phyloP scores from a whole-genome alignment of 2,113 vertebrate genomes.

The Oryzias woworae region DNA sequence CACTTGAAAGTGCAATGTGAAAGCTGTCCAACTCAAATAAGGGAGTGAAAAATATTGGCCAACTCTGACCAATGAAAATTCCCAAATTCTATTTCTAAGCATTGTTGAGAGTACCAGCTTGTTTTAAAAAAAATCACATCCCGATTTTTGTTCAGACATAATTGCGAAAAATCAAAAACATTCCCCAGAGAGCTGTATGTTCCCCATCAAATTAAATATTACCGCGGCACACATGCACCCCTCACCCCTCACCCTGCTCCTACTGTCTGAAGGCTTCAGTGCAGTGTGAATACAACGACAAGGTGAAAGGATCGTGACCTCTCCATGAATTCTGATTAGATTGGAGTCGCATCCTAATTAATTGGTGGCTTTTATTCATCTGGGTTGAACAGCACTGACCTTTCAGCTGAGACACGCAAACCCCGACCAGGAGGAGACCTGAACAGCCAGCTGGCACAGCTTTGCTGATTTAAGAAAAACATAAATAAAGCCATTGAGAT shows the following conservation, averaged over 20 bases:
- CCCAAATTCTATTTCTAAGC: too few relatives aligned
- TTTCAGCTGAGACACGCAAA: slow-evolving; percentile 56
- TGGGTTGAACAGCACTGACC: slow-evolving; percentile 28
- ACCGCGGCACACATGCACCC: slow-evolving; percentile 12
- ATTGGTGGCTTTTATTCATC: slow-evolving; percentile 49
- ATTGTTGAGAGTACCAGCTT: neutral
- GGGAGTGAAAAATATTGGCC: too few relatives aligned
- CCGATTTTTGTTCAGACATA: slow-evolving; percentile 1
- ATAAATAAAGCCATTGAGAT: slow-evolving; percentile 4
- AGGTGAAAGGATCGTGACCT: slow-evolving; percentile 54
- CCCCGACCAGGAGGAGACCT: slow-evolving; percentile 36
- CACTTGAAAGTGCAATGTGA: too few relatives aligned
- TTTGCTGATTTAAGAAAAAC: slow-evolving; percentile 11
- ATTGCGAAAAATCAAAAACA: slow-evolving; percentile 1
- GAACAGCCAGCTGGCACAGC: slow-evolving; percentile 45
- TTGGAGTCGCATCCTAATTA: slow-evolving; percentile 48
- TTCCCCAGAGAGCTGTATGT: slow-evolving; percentile 22
- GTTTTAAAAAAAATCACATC: slow-evolving; percentile 13
- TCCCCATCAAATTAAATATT: slow-evolving; percentile 31
- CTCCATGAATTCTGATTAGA: slow-evolving; percentile 58
- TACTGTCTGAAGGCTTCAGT: slow-evolving; percentile 20
- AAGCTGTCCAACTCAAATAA: too few relatives aligned
- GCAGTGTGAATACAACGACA: slow-evolving; percentile 20
- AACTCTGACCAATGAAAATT: too few relatives aligned
- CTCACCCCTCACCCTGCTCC: neutral